Conservation (phyloP, 2,113 vertebrate genomes). For the Mustelus asterias region DNA sequence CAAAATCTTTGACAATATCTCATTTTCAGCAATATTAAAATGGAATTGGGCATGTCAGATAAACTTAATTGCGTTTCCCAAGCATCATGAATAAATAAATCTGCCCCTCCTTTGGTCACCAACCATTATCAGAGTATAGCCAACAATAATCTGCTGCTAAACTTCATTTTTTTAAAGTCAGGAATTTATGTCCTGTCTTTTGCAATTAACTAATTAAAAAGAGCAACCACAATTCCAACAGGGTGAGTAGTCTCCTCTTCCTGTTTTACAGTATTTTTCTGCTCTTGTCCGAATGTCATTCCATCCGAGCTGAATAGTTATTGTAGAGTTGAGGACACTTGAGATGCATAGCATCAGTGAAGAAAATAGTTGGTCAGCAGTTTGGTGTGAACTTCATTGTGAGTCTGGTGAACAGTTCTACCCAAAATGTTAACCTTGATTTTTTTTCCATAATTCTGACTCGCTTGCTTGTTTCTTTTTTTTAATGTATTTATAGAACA, state of each 20-base stretch:
- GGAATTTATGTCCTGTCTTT: neutral
- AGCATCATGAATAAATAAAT: neutral
- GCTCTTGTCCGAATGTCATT: neutral
- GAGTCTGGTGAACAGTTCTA: neutral
- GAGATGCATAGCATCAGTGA: neutral
- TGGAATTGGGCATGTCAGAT: neutral
- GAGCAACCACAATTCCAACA: neutral
- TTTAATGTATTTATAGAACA: neutral
- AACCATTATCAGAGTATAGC: neutral
- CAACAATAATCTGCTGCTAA: neutral
- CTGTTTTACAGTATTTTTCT: neutral
- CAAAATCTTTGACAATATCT: too few relatives aligned
- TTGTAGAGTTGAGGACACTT: neutral
- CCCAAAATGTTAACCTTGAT: neutral
- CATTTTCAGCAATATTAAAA: neutral
- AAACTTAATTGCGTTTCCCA: neutral
- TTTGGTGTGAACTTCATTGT: neutral
- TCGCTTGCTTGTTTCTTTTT: neutral
- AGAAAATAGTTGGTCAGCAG: neutral
- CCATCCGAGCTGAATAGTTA: neutral
- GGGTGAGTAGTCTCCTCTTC: neutral
- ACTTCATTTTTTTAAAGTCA: neutral
- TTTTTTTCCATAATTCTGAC: neutral
- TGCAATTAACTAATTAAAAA: neutral
- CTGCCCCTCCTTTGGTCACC: neutral